Conservation (phyloP, 1,140 invertebrate genomes). For the Heterodera carotae region DNA sequence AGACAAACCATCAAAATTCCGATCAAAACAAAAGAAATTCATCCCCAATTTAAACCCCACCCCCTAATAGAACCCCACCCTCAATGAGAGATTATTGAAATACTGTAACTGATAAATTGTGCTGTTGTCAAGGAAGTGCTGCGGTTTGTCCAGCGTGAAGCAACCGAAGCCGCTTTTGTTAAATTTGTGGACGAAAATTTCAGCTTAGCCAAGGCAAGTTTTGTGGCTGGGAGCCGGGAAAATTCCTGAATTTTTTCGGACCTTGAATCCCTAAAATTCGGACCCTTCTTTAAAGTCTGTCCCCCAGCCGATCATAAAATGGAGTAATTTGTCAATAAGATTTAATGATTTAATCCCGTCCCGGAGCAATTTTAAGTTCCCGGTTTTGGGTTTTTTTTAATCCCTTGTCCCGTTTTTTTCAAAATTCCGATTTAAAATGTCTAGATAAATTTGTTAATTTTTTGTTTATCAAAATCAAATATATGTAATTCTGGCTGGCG, state of each 20-base stretch:
- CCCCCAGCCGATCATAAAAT: slow-evolving; percentile 19
- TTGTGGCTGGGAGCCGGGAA: slow-evolving; percentile 40
- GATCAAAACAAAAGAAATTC: too few species aligned
- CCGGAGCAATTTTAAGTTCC: not conserved
- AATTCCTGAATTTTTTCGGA: too few species aligned
- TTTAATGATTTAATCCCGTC: too few species aligned
- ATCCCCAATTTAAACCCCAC: too few species aligned
- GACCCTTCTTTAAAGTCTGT: not conserved
- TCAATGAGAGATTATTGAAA: slow-evolving; percentile 20
- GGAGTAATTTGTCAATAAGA: slow-evolving; percentile 3
- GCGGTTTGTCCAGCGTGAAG: slow-evolving; percentile 32
- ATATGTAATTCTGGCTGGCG: too few species aligned
- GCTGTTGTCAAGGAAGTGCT: slow-evolving; percentile 42
- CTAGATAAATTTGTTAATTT: not conserved
- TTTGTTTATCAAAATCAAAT: too few species aligned
- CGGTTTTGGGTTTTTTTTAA: too few species aligned
- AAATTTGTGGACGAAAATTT: slow-evolving; percentile 52
- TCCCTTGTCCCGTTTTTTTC: too few species aligned
- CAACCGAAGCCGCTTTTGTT: slow-evolving; percentile 44
- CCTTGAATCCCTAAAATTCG: too few species aligned
- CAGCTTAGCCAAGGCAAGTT: slow-evolving; percentile 9
- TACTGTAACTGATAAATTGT: not conserved
- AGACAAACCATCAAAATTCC: too few species aligned
- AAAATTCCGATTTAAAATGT: not conserved
- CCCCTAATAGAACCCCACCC: too few species aligned